Percentiles rank a stretch among this genome's conserved stretches.
phyloP scores from a whole-genome alignment of 2,797 vertebrate genomes.

The Stomatorhinus walkeri region DNA sequence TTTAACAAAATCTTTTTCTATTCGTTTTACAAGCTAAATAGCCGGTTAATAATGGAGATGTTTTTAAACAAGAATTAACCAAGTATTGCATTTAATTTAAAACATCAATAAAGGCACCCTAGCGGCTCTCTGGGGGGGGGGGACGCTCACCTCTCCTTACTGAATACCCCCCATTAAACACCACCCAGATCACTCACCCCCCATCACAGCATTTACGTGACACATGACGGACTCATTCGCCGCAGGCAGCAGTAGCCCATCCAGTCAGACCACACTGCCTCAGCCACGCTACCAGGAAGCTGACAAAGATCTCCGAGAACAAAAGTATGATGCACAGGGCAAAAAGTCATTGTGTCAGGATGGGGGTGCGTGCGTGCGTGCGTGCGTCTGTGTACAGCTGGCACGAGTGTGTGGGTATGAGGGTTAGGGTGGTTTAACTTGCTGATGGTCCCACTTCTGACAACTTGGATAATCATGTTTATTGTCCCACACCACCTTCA shows the following conservation, averaged over 20 bases:
- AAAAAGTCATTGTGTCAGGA: not conserved
- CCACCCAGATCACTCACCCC: not conserved
- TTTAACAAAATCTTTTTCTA: not conserved
- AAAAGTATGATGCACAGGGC: not conserved
- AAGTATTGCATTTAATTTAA: not conserved
- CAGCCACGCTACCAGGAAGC: slow-evolving; percentile 5
- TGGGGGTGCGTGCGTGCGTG: not conserved
- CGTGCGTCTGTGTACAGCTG: not conserved
- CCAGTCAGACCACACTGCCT: not conserved
- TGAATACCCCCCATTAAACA: not conserved
- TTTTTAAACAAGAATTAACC: not conserved
- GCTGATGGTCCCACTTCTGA: not conserved
- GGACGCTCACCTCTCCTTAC: not conserved
- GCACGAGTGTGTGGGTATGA: not conserved
- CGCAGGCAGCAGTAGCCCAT: not conserved
- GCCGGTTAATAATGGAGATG: not conserved
- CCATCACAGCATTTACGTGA: not conserved
- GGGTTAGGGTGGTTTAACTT: not conserved
- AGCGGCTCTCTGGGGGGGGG: not conserved
- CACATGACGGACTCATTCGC: not conserved
- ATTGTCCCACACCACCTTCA: not conserved
- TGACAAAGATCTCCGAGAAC: not conserved
- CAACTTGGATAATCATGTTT: not conserved
- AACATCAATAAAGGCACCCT: not conserved
- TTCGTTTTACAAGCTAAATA: not conserved